Conservation (phyloP, 2,888 invertebrate species). For the Antheraea assamensis region DNA sequence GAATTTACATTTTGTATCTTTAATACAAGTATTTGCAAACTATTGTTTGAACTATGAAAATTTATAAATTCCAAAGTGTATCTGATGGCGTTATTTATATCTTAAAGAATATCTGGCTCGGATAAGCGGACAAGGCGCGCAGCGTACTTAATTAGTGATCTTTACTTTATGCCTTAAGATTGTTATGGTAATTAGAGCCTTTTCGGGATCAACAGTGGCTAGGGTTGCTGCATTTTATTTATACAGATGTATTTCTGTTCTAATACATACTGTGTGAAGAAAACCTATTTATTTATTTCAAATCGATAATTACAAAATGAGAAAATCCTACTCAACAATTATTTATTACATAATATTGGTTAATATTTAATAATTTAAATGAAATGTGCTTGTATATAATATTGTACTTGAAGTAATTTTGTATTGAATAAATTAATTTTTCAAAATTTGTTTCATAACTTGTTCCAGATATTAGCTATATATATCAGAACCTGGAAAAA, state of each 20-base stretch:
- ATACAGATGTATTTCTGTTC: not conserved
- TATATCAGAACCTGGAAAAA: no score
- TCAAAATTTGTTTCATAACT: no score
- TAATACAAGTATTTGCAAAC: not conserved
- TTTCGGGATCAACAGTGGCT: slow-evolving; percentile 30
- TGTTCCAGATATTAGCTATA: no score
- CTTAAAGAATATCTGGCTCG: slow-evolving; percentile 15
- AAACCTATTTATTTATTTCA: not conserved
- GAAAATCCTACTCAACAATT: not conserved
- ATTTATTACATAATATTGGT: not conserved
- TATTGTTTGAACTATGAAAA: slow-evolving; percentile 5
- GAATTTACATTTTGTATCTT: not conserved
- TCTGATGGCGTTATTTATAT: slow-evolving; percentile 24
- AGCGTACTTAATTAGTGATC: slow-evolving; percentile 72
- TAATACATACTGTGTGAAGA: no score
- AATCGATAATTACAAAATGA: not conserved
- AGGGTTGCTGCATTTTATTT: slow-evolving; percentile 15
- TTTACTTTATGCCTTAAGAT: slow-evolving; percentile 77
- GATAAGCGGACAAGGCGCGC: slow-evolving; percentile 20
- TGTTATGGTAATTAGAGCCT: slow-evolving; percentile 73
- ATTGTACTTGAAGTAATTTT: no score
- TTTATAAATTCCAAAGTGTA: slow-evolving; percentile 12
- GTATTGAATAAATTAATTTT: no score
- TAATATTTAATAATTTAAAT: no score
- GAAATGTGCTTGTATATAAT: no score